Evolutionary conservation across 2,113 vertebrate genomes (phyloP).

Genomic region (Crotophaga sulcirostris): DNA sequence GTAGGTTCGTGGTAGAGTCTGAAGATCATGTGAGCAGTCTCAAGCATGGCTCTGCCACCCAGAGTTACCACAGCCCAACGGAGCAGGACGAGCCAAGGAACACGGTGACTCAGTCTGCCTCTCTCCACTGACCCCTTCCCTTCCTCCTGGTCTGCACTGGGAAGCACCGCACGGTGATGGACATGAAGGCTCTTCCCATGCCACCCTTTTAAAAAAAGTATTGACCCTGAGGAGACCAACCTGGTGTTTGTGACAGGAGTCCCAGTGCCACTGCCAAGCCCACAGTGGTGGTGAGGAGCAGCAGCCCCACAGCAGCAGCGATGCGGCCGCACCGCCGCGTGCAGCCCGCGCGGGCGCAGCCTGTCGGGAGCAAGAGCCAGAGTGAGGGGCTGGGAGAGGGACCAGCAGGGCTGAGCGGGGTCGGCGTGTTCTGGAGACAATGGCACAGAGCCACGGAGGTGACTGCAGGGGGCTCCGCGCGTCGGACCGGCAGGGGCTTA

Average conservation of each 20-base stretch:
- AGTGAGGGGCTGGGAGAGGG: background rate
- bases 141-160: background rate
- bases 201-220: background rate
- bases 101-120: no score
- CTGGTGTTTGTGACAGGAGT: constrained; percentile 36
- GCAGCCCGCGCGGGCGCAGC: constrained; percentile 18
- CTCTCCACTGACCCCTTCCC: background rate
- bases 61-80: background rate
- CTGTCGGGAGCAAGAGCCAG: background rate
- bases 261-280: constrained; percentile 10
- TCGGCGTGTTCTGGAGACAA: background rate
- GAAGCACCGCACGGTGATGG: rapidly evolving
- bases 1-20: background rate
- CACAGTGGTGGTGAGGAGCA: background rate
- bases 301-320: background rate
- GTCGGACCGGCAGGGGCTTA: rapidly evolving
- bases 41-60: background rate
- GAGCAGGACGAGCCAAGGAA: background rate
- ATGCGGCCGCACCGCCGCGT: constrained; percentile 38
- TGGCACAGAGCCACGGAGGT: rapidly evolving
- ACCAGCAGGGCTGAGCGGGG: rapidly evolving
- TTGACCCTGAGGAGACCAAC: constrained; percentile 11
- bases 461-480: background rate
- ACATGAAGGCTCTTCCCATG: rapidly evolving
- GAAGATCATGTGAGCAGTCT: background rate